phyloP scores from a whole-genome alignment of 1,140 invertebrate genomes.

The Sipha flava region DNA sequence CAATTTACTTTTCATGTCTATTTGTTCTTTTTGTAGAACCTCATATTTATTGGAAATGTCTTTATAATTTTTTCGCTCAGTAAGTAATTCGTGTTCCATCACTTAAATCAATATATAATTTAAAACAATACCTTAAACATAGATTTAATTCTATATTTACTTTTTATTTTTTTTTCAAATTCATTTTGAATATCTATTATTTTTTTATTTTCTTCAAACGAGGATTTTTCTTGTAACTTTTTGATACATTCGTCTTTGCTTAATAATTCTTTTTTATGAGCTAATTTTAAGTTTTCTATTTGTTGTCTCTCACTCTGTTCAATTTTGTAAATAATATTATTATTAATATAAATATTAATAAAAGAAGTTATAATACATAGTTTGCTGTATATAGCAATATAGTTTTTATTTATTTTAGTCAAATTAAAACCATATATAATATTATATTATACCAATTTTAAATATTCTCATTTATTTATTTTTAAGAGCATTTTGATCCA shows the following conservation, averaged over 20 bases:
- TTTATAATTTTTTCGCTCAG: conserved; percentile 63
- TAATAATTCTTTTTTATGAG: conserved; percentile 44
- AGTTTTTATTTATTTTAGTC: no score
- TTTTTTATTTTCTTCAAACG: conserved; percentile 51
- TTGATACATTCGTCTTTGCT: conserved; percentile 54
- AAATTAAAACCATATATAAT: no score
- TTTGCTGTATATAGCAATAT: no score
- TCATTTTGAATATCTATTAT: conserved; percentile 54
- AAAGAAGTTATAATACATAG: no score
- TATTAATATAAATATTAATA: no score
- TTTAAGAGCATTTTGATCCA: no score
- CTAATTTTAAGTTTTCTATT: conserved; percentile 36
- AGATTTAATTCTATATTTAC: background rate
- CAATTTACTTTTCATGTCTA: conserved; percentile 64
- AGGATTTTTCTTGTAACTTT: conserved; percentile 49
- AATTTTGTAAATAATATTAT: background rate
- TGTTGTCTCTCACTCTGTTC: background rate
- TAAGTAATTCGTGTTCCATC: conserved; percentile 55
- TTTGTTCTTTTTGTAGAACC: conserved; percentile 70
- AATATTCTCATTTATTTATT: no score
- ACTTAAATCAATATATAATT: conserved; percentile 44
- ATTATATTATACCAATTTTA: no score
- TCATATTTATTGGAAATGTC: conserved; percentile 73
- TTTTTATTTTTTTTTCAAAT: conserved; percentile 15
- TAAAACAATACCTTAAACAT: background rate